Conservation (phyloP, 1,140 invertebrate genomes). For the Brachystomella parvula region DNA sequence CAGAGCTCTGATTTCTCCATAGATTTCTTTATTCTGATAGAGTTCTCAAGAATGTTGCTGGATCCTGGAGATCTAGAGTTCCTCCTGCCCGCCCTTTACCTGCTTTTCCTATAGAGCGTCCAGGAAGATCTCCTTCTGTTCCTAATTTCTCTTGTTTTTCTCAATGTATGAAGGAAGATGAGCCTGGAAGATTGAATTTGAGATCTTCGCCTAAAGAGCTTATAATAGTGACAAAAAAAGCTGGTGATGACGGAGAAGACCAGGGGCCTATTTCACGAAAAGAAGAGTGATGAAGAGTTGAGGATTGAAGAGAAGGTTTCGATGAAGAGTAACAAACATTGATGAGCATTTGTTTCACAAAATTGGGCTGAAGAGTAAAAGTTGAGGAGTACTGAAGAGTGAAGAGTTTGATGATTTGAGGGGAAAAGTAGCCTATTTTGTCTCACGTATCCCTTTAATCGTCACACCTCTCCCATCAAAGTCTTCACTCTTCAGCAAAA, state of each 20-base stretch:
- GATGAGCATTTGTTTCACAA: no score
- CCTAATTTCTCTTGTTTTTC: background rate
- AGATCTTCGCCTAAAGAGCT: no score
- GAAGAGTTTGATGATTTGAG: no score
- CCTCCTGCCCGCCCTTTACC: background rate
- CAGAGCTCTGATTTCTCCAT: background rate
- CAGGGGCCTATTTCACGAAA: no score
- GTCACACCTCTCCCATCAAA: no score
- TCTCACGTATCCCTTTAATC: no score
- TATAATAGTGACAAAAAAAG: conserved; percentile 8
- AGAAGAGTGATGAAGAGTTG: no score
- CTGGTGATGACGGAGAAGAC: background rate
- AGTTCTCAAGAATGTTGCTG: background rate
- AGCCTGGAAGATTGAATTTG: background rate
- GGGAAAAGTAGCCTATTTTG: no score
- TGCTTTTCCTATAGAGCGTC: background rate
- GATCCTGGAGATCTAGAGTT: background rate
- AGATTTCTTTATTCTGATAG: background rate
- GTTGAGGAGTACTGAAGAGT: no score
- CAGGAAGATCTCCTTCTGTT: background rate
- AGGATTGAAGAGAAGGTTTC: no score
- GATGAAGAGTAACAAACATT: background rate
- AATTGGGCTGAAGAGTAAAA: no score
- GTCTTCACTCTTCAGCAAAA: no score
- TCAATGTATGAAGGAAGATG: background rate